Conservation (phyloP, 1,140 invertebrate genomes). For the Riptortus pedestris region DNA sequence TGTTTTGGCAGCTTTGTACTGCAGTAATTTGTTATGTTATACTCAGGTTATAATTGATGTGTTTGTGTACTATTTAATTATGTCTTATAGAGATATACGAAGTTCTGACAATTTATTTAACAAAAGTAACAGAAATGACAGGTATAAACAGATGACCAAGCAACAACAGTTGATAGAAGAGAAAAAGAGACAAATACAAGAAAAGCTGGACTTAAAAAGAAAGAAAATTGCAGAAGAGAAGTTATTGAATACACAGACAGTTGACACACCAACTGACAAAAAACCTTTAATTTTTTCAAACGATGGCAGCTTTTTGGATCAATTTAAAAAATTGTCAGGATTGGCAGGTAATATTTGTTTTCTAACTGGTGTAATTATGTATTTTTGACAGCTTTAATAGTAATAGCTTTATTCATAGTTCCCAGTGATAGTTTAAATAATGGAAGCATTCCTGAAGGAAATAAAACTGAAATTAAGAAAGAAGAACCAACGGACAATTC, state of each 20-base stretch:
- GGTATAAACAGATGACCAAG: conserved; percentile 58
- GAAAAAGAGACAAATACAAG: conserved; percentile 62
- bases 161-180: conserved; percentile 70
- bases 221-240: conserved; percentile 45
- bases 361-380: no score
- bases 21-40: no score
- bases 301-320: conserved; percentile 69
- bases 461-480: no score
- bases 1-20: no score
- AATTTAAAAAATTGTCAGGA: conserved; percentile 54
- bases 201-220: conserved; percentile 43
- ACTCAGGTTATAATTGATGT: no score
- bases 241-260: conserved; percentile 1
- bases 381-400: no score
- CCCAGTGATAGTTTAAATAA: no score
- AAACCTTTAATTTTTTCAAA: conserved; percentile 50
- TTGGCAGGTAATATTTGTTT: conserved; percentile 29
- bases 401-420: no score
- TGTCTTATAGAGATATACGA: conserved; percentile 10
- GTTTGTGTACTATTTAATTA: no score
- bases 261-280: neutral
- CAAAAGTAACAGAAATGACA: conserved; percentile 13
- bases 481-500: no score
- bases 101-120: conserved; percentile 10
- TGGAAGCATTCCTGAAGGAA: no score